A percentile compares a stretch with the other conserved stretches of the same genome.
Conservation (phyloP, 1,140 invertebrate genomes). For the Caenorhabditis remanei region DNA sequence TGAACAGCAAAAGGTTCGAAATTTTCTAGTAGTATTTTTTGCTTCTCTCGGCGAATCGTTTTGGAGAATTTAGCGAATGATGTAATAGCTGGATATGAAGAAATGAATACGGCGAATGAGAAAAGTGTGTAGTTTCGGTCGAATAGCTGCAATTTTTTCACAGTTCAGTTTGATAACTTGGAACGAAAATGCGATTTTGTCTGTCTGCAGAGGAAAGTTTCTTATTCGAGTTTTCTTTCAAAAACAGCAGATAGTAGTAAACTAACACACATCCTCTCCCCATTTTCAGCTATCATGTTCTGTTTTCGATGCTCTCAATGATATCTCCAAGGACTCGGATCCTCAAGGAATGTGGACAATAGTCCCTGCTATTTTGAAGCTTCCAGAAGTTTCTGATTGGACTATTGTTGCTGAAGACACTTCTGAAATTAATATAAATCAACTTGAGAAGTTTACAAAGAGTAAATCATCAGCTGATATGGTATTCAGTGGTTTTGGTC, state of each 20-base stretch:
- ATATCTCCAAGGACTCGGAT: not conserved
- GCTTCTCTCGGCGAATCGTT: too few species aligned
- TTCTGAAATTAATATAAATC: slow-evolving; percentile 51
- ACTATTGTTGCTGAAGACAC: slow-evolving; percentile 50
- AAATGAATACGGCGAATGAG: too few species aligned
- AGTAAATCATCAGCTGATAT: not conserved
- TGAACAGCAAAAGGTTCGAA: not conserved
- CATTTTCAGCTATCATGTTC: slow-evolving; percentile 7
- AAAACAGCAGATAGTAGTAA: too few species aligned
- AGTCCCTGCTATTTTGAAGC: slow-evolving; percentile 5
- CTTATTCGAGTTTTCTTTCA: too few species aligned
- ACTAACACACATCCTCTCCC: not conserved
- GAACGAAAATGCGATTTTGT: too few species aligned
- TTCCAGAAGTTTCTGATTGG: slow-evolving; percentile 54
- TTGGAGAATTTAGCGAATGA: too few species aligned
- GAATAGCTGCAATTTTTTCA: too few species aligned
- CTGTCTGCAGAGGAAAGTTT: too few species aligned
- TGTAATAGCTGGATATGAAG: too few species aligned
- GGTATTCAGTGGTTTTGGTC: slow-evolving; percentile 59
- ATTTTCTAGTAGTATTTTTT: not conserved
- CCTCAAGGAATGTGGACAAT: slow-evolving; percentile 60
- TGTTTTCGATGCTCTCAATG: slow-evolving; percentile 42
- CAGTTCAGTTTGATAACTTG: too few species aligned
- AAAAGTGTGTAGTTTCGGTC: too few species aligned
- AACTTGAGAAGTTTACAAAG: slow-evolving; percentile 22